Percentiles rank a stretch among this genome's conserved stretches.
Conservation (phyloP, 2,888 invertebrate genomes). For the Ditula angustiorana region DNA sequence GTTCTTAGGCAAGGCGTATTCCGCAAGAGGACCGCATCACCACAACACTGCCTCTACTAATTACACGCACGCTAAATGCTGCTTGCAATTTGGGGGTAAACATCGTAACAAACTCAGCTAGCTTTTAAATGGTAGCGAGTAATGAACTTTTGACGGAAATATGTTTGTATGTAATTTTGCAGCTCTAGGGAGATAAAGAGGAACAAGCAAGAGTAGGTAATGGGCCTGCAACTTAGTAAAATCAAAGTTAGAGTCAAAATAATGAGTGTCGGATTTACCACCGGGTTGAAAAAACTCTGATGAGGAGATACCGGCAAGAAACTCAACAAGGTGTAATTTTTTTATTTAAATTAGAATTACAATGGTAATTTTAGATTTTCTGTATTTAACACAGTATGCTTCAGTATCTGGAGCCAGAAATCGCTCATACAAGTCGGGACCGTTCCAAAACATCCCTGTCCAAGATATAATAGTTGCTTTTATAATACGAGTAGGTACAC, state of each 20-base stretch:
- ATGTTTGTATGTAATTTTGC: slow-evolving; percentile 3
- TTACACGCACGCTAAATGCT: slow-evolving; percentile 23
- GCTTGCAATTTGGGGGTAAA: slow-evolving; percentile 17
- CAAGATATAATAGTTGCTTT: no score
- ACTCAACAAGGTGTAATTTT: no score
- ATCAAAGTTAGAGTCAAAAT: neutral
- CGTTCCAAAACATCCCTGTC: no score
- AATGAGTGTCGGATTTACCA: no score
- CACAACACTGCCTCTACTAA: slow-evolving; percentile 21
- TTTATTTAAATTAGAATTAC: no score
- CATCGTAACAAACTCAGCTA: slow-evolving; percentile 17
- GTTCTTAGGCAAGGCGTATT: neutral
- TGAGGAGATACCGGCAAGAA: no score
- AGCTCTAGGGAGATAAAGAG: slow-evolving; percentile 33
- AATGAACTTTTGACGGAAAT: slow-evolving; percentile 4
- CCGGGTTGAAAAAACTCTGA: no score
- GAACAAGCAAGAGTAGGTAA: slow-evolving; percentile 33
- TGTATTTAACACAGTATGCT: no score
- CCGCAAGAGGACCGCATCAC: slow-evolving; percentile 18
- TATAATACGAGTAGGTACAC: no score
- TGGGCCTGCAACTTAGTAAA: slow-evolving; percentile 1
- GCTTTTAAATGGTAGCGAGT: slow-evolving; percentile 18
- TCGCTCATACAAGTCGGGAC: no score
- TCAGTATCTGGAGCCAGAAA: no score
- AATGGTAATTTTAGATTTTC: no score